Evolutionary conservation across 2,113 vertebrate species (phyloP).

Genomic region (Anoura caudifer): DNA sequence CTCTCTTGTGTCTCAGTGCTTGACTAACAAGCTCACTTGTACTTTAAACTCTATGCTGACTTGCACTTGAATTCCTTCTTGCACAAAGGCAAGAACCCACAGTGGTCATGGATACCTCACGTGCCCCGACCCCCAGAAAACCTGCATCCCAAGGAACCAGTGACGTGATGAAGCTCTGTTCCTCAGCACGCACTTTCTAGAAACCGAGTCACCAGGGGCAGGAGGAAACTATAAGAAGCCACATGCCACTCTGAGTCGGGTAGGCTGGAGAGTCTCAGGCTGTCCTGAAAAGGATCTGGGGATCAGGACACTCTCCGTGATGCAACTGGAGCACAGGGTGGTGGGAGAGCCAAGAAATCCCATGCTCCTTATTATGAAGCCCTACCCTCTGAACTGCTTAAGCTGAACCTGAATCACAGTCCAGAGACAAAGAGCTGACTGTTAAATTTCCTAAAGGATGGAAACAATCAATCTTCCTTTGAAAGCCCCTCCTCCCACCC

Average conservation of each 20-base stretch:
- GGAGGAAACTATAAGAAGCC: not conserved
- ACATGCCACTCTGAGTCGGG: no score
- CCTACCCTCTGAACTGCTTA: not conserved
- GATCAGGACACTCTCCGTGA: not conserved
- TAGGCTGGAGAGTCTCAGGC: not conserved
- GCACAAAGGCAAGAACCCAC: not conserved
- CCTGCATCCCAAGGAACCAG: not conserved
- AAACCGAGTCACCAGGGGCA: not conserved
- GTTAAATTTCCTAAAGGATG: not conserved
- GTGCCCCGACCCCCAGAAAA: not conserved
- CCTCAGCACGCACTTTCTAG: not conserved
- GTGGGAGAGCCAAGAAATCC: not conserved
- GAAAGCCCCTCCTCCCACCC: not conserved
- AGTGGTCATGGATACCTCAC: not conserved
- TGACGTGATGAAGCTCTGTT: not conserved
- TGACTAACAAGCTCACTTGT: not conserved
- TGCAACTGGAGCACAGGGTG: not conserved
- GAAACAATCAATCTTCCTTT: not conserved
- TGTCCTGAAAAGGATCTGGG: not conserved
- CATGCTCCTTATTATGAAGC: not conserved
- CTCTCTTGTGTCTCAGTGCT: not conserved
- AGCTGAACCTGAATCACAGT: not conserved
- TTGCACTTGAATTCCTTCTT: not conserved
- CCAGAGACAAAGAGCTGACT: not conserved
- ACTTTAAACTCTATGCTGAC: not conserved